Conservation (phyloP, 2,797 vertebrate genomes). For the Danio albolineatus region DNA sequence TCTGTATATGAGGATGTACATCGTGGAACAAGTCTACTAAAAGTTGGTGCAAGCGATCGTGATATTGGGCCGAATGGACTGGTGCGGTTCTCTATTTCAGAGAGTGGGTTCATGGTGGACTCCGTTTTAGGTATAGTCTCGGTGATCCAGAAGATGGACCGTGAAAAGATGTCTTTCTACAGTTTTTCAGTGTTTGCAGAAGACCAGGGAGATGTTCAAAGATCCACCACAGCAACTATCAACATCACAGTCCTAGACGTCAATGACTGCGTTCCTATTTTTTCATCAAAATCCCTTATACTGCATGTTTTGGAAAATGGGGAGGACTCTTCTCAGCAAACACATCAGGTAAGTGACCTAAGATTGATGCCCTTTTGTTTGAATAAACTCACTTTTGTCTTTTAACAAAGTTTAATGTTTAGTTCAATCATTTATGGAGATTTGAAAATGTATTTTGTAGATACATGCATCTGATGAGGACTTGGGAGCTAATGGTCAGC, state of each 20-base stretch:
- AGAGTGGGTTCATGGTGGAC: constrained; percentile 73
- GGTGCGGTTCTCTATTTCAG: constrained; percentile 70
- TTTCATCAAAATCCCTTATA: constrained; percentile 68
- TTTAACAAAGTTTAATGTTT: neutral
- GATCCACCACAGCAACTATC: constrained; percentile 70
- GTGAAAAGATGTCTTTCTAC: constrained; percentile 73
- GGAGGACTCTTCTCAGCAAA: constrained; percentile 64
- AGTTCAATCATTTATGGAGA: constrained; percentile 17
- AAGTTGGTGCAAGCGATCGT: constrained; percentile 71
- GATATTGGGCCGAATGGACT: constrained; percentile 75
- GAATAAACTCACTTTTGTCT: neutral
- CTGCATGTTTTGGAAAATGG: constrained; percentile 75
- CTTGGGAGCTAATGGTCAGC: constrained; percentile 72
- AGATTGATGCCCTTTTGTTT: neutral
- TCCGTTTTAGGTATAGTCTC: constrained; percentile 71
- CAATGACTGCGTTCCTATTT: constrained; percentile 76
- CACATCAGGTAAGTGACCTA: constrained; percentile 68
- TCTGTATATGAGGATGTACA: constrained; percentile 71
- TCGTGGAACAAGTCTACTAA: constrained; percentile 71
- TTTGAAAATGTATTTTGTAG: constrained; percentile 62
- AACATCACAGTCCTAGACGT: constrained; percentile 74
- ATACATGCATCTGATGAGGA: constrained; percentile 79
- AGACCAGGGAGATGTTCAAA: constrained; percentile 71
- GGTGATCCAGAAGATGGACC: constrained; percentile 73
- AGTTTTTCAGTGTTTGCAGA: constrained; percentile 68